Conservation (phyloP, 2,888 invertebrate species). For the Netelia virgata region DNA sequence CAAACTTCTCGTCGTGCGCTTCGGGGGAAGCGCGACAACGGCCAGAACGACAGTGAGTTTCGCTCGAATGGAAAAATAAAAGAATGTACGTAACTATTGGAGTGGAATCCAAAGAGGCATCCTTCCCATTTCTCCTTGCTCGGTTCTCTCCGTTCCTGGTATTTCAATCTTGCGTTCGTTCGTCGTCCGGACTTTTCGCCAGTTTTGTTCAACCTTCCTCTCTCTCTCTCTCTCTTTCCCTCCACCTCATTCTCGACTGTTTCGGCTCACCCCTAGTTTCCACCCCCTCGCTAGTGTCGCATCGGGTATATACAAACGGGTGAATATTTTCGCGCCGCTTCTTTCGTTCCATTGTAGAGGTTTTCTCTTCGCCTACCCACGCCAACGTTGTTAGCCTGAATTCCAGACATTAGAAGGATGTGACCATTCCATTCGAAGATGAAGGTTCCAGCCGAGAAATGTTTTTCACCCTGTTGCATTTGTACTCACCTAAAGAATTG, state of each 20-base stretch:
- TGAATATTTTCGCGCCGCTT: neutral
- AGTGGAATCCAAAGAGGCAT: constrained; percentile 47
- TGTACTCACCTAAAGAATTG: too few relatives aligned
- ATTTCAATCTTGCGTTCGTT: constrained; percentile 51
- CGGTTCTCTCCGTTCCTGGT: constrained; percentile 15
- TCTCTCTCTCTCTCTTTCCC: neutral
- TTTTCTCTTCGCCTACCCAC: neutral
- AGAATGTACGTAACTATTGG: constrained; percentile 31
- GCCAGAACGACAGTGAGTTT: constrained; percentile 5
- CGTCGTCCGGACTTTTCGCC: constrained; percentile 20
- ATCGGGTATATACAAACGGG: constrained; percentile 1
- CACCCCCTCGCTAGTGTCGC: constrained; percentile 1
- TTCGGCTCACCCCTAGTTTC: constrained; percentile 8
- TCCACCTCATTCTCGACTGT: neutral
- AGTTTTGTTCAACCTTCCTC: constrained; percentile 18
- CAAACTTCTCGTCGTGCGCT: constrained; percentile 49
- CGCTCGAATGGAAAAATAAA: constrained; percentile 18
- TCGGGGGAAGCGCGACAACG: constrained; percentile 34
- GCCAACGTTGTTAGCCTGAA: neutral
- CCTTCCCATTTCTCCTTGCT: constrained; percentile 19
- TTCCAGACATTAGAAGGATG: too few relatives aligned
- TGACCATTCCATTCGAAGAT: too few relatives aligned
- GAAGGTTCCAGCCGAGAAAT: too few relatives aligned
- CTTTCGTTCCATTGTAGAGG: neutral
- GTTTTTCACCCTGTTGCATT: too few relatives aligned